Evolutionary conservation across 53 echinoderm and acorn worm genomes (phyloP), one percentile per base, ranked within the genome.

Genomic region (Echinometra lucunter): DNA sequence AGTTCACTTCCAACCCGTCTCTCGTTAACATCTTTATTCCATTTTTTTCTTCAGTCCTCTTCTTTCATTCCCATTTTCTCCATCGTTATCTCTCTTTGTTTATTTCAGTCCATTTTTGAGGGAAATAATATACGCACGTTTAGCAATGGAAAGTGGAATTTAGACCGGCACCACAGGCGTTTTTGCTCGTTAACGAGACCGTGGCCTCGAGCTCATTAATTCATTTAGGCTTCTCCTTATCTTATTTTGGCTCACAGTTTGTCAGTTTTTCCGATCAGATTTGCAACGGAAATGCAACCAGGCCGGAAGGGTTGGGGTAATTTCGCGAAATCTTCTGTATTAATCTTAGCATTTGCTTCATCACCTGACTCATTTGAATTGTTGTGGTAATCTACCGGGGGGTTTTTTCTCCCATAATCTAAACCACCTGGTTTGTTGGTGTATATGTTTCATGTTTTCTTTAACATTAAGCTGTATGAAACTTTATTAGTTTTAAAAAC

Each of bases 91-190:
- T 75, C 21, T 4, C 40, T 75, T 37, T 34, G n/a, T n/a, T n/a
- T n/a, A n/a, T 70, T 70, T 70, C 1, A 34, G 11, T 12, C 9
- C 6, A 18, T 19, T 40, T 75, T 38, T 78, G 38, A 8, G 7
- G 23, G 78, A 30, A 78, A 38, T 78, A 78, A 21, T 78, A 18
- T 19, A 78, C 21, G 38, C 23, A 78, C n/a, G 78, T 78, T 78
- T 78, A 78, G 78, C 78, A 23, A 42, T 78, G 78, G 38, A 78
- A 78, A 78, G 38, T 78, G 38, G 19, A 19, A 78, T 78, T 38
- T 3, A 1, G 78, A 38, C 23, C 40, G 42, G 42, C 5, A 21
- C 78, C 42, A 38, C 78, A 21, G 78, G 78, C 42, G 78, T 19
- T 78, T 6, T 78, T 21, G 19, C 38, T 78, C 38, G 42, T 78